phyloP scores from a whole-genome alignment of 1,140 invertebrate genomes.

The Ooceraea biroi region DNA sequence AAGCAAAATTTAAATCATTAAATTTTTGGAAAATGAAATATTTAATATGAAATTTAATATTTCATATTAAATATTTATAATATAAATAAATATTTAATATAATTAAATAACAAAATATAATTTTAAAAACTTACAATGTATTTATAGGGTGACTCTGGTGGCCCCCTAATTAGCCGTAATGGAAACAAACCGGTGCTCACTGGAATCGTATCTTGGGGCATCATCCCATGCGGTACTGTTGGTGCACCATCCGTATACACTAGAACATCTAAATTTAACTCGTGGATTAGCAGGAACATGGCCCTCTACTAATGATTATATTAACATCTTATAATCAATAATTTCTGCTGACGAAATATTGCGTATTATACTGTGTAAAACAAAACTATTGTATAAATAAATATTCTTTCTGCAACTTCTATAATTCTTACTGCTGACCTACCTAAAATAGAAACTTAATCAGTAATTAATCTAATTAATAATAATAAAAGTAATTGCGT shows the following conservation, averaged over 20 bases:
- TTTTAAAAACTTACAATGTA: not conserved
- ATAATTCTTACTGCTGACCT: not conserved
- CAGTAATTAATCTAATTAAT: not conserved
- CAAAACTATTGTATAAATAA: slow-evolving; percentile 10
- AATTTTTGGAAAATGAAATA: too few relatives aligned
- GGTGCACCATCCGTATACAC: slow-evolving; percentile 91
- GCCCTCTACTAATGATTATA: slow-evolving; percentile 27
- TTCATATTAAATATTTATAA: too few relatives aligned
- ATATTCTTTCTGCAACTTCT: not conserved
- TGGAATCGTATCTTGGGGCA: slow-evolving; percentile 92
- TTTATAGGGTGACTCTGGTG: slow-evolving; percentile 89
- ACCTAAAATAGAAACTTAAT: not conserved
- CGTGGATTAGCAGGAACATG: slow-evolving; percentile 78
- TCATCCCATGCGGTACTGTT: slow-evolving; percentile 89
- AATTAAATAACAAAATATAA: too few relatives aligned
- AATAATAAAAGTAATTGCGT: too few relatives aligned
- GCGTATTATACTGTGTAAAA: not conserved
- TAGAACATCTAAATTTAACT: slow-evolving; percentile 87
- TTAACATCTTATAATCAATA: not conserved
- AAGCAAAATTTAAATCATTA: not conserved
- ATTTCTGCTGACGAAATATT: not conserved
- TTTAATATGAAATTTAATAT: too few relatives aligned
- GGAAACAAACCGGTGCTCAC: not conserved
- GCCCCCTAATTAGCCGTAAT: slow-evolving; percentile 82
- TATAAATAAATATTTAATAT: too few relatives aligned